These are phyloP conservation scores for Trichonephila clavata DNA, from an alignment of 1,140 invertebrate genomes.

Conservation along the genomic window DNA sequence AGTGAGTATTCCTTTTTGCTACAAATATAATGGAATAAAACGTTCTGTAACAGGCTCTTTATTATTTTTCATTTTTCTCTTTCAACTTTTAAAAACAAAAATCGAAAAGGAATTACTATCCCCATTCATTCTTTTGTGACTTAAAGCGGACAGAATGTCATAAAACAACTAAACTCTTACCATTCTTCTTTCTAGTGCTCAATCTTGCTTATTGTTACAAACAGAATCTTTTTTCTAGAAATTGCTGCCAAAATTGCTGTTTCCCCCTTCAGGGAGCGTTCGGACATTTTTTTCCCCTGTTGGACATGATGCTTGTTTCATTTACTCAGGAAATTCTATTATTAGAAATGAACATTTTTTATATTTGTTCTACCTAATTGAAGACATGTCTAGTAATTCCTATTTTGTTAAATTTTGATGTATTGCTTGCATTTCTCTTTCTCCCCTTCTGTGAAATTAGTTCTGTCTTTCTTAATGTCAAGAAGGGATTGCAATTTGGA, in stretches of 20 bases:
- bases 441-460: too few species aligned
- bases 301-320: neutral
- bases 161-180: neutral
- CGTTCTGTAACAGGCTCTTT: too few species aligned
- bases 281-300: neutral
- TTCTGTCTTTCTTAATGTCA: too few species aligned
- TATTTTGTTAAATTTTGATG: neutral
- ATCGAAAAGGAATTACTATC: neutral
- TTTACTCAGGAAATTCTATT: neutral
- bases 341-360: neutral
- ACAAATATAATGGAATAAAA: too few species aligned
- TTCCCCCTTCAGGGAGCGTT: neutral
- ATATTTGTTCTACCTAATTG: neutral
- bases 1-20: too few species aligned
- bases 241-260: neutral
- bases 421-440: too few species aligned
- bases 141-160: neutral
- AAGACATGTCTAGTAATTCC: neutral
- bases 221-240: neutral
- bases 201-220: slow-evolving; percentile 13
- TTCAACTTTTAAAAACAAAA: neutral
- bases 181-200: neutral
- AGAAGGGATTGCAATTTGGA: too few species aligned
- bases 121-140: neutral
- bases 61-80: too few species aligned